Evolutionary conservation across 2,113 vertebrate species (phyloP), one percentile per base, ranked within the genome.

Genomic region (Notiomystis cincta): DNA sequence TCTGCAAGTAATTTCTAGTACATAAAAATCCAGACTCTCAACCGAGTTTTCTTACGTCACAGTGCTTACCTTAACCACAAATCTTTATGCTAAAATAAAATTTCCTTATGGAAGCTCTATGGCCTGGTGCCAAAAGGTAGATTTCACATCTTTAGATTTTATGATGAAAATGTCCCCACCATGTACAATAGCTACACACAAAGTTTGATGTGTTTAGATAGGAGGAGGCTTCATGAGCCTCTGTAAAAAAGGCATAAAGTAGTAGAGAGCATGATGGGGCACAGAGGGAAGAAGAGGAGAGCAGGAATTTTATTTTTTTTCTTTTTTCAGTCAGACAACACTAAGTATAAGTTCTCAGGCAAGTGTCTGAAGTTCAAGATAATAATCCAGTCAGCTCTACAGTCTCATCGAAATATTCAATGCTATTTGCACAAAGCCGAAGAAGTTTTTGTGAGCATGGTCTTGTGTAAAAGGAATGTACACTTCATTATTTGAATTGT

Each of bases 241-340:
- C 19, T 67, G 5, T 17, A 47, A 37, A 73, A 64, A 7, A 27
- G 1, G 13, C 2, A 60, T 4, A 44, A 78, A 56, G 1, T 11
- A 33, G 7, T 23, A 16, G 13, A 38, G 4, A 15, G 1, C 3
- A 62, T 44, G 31, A 4, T 1, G 4, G 3, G 0, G 5, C 7
- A 38, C 12, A 20, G 3, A 19, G 3, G 1, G 0, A 8, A 9
- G 2, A 16, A 57, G 2, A 65, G 2, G 1, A 62, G 2, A 21
- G 6, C 2, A 70, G 37, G 37, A 93, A 77, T 64, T n/a, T 42
- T 45, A 6, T 67, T 60, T 1, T 33, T 67, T 57, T 61, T 4
- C 45, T 66, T 78, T 12, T 19, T 65, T 20, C n/a, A 27, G 17
- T 66, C 15, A 51, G 31, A 31, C 51, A 60, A 30, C 7, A 18